Conservation (phyloP, 2,888 invertebrate genomes). For the Graphium colonna region DNA sequence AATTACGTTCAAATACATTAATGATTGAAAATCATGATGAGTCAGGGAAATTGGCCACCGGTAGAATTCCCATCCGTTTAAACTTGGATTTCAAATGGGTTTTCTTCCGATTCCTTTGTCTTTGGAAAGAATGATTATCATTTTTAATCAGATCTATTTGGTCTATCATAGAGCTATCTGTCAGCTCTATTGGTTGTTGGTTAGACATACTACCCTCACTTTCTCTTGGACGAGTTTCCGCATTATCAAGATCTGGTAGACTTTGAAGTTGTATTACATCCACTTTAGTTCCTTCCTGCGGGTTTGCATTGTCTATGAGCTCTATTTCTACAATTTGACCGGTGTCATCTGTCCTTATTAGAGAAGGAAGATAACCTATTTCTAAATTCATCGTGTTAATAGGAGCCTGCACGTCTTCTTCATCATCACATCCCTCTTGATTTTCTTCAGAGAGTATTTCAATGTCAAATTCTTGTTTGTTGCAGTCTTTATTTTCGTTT, state of each 20-base stretch:
- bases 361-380: conserved; percentile 32
- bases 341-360: conserved; percentile 29
- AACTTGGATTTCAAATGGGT: conserved; percentile 43
- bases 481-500: conserved; percentile 4
- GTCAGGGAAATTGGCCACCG: conserved; percentile 43
- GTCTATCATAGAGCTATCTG: not conserved
- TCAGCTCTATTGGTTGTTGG: too few species aligned
- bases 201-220: too few species aligned
- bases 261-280: not conserved
- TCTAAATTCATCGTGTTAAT: conserved; percentile 22
- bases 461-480: conserved; percentile 11
- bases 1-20: not conserved
- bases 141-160: conserved; percentile 1
- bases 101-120: conserved; percentile 38
- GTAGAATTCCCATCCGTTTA: conserved; percentile 45
- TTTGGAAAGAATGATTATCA: conserved; percentile 23
- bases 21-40: not conserved
- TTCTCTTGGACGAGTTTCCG: too few species aligned
- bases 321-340: conserved; percentile 37
- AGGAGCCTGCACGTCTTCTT: conserved; percentile 6
- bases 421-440: conserved; percentile 5
- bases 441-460: conserved; percentile 6
- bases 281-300: not conserved
- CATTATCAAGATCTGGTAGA: not conserved
- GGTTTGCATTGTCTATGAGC: conserved; percentile 35